phyloP scores from a whole-genome alignment of 2,113 vertebrate species.

The Heterotis niloticus region DNA sequence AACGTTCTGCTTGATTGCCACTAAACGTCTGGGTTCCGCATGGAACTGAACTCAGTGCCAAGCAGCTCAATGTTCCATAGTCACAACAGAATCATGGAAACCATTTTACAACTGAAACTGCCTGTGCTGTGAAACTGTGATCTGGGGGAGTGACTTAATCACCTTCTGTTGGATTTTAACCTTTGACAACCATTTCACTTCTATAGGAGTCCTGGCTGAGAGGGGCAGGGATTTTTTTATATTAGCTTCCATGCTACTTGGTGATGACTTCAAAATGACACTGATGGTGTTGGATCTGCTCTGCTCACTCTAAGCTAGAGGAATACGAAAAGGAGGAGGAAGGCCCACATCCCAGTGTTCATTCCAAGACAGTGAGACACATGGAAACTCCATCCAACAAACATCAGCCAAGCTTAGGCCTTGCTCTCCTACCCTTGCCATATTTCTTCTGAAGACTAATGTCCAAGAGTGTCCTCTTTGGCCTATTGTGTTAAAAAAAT shows the following conservation, averaged over 20 bases:
- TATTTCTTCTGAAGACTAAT: background rate
- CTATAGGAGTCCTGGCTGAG: background rate
- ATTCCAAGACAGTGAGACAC: background rate
- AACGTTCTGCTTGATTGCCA: background rate
- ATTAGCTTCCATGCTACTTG: background rate
- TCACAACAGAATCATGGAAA: background rate
- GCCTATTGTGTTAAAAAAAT: no score
- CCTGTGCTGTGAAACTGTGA: background rate
- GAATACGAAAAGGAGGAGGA: background rate
- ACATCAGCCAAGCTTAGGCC: background rate
- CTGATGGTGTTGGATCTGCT: background rate
- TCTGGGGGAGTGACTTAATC: background rate
- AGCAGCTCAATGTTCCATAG: background rate
- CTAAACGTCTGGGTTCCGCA: no score
- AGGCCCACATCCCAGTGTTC: background rate
- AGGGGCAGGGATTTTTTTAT: background rate
- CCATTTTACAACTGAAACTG: background rate
- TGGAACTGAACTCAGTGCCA: background rate
- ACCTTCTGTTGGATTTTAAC: background rate
- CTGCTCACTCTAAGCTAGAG: background rate
- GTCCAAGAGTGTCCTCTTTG: background rate
- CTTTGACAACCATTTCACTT: background rate
- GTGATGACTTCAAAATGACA: background rate
- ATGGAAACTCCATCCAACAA: background rate
- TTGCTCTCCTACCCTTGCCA: background rate